Evolutionary conservation across 1,140 invertebrate genomes (phyloP), one percentile per base, ranked within the genome.

Genomic region (Cydia strobilella): DNA sequence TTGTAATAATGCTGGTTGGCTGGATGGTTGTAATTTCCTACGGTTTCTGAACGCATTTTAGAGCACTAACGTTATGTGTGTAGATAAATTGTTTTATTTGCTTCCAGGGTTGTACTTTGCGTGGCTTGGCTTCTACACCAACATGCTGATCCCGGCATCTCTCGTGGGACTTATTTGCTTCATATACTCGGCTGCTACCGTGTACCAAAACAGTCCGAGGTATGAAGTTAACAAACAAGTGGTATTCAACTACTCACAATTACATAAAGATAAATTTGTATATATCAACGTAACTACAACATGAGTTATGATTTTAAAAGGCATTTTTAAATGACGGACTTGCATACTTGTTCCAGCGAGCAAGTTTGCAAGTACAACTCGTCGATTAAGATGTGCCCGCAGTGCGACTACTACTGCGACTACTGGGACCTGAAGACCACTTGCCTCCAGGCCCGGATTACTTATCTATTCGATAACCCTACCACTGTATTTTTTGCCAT

Each of bases 81-180:
- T n/a, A n/a, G n/a, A n/a, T n/a, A 18, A 54, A 54, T 59, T 7
- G 18, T 59, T 59, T 59, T 10, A 59, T 59, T 59, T 59, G 20
- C 0, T 51, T n/a, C 0, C 79, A 93, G 94, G 96, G 42, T 91
- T 98, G 48, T 99, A 99, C 90, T 99, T 99, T 89, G 98, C 98
- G 5, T 99, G 98, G 98, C 93, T 99, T 20, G 98, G 98, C 45
- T 99, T 97, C 91, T 99, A 99, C 86, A 99, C 98, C 0, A 96
- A 96, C 65, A 97, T 98, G 96, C 89, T 99, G 74, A 95, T 98
- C n/a, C 95, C 97, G 3, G 96, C 98, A 2, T 96, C 97, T 3
- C 86, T 98, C 72, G 95, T 98, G 13, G 98, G 98, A 2, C 83
- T 98, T 0, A 89, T 96, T 4, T 97, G 97, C 82, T 97, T 98